These are phyloP conservation scores for Apeltes quadracus DNA, from an alignment of 2,113 vertebrate genomes.

Conservation along the genomic window DNA sequence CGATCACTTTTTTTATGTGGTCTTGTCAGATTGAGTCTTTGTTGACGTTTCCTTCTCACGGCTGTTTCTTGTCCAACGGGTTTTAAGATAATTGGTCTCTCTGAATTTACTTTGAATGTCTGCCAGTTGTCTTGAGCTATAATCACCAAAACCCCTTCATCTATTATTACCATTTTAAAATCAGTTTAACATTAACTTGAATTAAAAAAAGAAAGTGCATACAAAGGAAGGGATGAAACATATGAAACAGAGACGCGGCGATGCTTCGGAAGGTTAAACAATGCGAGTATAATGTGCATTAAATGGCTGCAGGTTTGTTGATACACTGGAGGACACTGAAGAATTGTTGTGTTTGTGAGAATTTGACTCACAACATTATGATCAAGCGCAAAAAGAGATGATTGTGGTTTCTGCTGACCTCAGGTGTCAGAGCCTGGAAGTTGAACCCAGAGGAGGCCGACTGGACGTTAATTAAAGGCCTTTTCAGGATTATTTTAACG, in stretches of 20 bases:
- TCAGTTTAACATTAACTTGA: too few relatives aligned
- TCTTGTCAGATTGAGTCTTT: neutral
- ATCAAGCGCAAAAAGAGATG: neutral
- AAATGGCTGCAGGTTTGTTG: neutral
- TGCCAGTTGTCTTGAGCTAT: too few relatives aligned
- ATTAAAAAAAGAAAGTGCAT: too few relatives aligned
- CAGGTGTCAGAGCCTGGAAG: conserved; percentile 37
- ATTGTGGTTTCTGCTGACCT: conserved; percentile 35
- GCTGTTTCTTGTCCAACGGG: conserved; percentile 12
- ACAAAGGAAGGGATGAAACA: too few relatives aligned
- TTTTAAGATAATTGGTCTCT: conserved; percentile 10
- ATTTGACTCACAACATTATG: neutral
- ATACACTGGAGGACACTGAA: neutral
- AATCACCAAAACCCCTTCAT: too few relatives aligned
- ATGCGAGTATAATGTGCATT: neutral
- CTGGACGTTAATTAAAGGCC: neutral
- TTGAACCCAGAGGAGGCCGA: neutral
- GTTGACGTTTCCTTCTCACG: neutral
- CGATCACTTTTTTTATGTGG: neutral
- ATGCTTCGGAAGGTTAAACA: too few relatives aligned
- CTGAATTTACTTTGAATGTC: too few relatives aligned
- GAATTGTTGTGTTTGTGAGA: neutral
- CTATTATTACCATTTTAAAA: too few relatives aligned
- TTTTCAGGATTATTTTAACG: conserved; percentile 3
- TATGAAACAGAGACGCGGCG: too few relatives aligned